Base-by-base conservation (phyloP, 2,113 vertebrate genomes). In the Grallaria varia region DNA sequence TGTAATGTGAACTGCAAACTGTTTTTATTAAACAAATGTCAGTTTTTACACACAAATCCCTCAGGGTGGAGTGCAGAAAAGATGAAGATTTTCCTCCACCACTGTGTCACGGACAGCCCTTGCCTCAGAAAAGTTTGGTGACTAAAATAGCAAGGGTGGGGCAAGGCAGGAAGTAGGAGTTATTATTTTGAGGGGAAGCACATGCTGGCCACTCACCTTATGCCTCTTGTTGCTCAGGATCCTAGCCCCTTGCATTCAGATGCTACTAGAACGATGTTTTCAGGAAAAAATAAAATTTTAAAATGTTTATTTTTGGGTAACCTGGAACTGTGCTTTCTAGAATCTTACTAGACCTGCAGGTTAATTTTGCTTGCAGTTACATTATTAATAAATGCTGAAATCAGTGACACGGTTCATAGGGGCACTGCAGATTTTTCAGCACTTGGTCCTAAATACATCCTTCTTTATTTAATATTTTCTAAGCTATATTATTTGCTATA, bases 61-160 rank as follows among this genome's bases (percentile, higher is more conserved):
- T 92, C 8, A 2, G 40, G 14, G 15, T 9, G 27, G 31, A 72
- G 66, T 42, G 50, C 69, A 89, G 80, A 91, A 87, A 56, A 75
- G 52, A 82, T 67, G 27, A 18, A 67, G 53, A 82, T 88, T 56
- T 91, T 73, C 30, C 58, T 89, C 58, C 79, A 11, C 40, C 33
- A 35, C 59, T 15, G 1, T 15, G 7, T 60, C 85, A 83, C 0
- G 0, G 86, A 55, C 80, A 89, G n/a, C 44, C 35, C 77, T 87
- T 0, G 5, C 64, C 69, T 68, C 62, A 87, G 56, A 81, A 67
- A 55, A 30, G 58, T 64, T 40, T 78, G 55, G 35, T 49, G 44
- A 63, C 21, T 23, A n/a, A 94, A 97, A 90, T 94, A 93, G 74
- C 75, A 83, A 80, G 94, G 94, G 91, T 89, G 81, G 84, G 59